phyloP scores from a whole-genome alignment of 2,113 vertebrate genomes.

The Nematolebias whitei region DNA sequence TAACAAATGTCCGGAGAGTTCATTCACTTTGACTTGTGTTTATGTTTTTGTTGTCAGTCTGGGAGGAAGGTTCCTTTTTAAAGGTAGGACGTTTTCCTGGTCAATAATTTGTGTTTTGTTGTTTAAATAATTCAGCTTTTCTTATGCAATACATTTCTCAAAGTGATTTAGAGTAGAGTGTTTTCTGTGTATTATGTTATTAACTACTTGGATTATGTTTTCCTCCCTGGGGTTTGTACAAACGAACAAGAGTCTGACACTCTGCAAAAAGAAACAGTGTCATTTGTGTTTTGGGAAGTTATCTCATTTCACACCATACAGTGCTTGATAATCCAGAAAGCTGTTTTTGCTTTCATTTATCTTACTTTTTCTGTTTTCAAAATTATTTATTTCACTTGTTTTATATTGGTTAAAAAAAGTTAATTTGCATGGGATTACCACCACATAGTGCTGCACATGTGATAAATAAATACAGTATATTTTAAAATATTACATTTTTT shows the following conservation, averaged over 20 bases:
- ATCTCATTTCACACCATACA: constrained; percentile 33
- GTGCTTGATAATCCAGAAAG: constrained; percentile 33
- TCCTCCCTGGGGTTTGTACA: constrained; percentile 56
- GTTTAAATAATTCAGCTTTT: constrained; percentile 47
- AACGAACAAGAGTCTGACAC: constrained; percentile 37
- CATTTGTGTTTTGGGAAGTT: constrained; percentile 33
- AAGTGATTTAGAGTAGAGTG: constrained; percentile 56
- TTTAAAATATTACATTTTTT: constrained; percentile 9
- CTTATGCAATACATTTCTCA: constrained; percentile 46
- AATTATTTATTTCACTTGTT: not conserved
- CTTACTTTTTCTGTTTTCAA: not conserved
- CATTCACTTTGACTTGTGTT: constrained; percentile 31
- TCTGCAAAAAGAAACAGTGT: constrained; percentile 53
- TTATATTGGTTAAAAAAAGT: not conserved
- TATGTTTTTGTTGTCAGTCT: constrained; percentile 29
- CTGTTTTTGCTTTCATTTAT: not conserved
- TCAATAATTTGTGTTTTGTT: constrained; percentile 46
- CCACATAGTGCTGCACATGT: not conserved
- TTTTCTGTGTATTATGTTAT: constrained; percentile 57
- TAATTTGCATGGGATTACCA: not conserved
- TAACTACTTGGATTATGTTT: constrained; percentile 57
- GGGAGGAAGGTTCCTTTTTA: constrained; percentile 36
- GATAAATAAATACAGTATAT: not conserved
- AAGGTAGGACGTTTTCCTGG: constrained; percentile 26
- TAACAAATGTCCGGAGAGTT: constrained; percentile 33